phyloP scores from a whole-genome alignment of 2,888 invertebrate species.

The Watsonalla binaria region DNA sequence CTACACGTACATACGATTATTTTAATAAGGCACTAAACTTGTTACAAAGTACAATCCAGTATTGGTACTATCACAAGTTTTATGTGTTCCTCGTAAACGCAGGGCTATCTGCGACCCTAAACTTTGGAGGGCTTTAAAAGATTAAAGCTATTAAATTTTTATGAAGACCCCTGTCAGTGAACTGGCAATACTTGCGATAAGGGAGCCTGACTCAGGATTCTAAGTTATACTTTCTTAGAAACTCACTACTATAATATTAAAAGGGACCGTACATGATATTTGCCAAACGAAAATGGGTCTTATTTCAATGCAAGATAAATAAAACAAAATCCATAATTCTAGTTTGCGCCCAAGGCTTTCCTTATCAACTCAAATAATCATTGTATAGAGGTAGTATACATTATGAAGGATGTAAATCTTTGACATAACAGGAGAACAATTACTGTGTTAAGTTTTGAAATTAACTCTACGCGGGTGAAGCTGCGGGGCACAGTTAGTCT shows the following conservation, averaged over 20 bases:
- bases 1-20: neutral
- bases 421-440: too few relatives aligned
- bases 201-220: conserved; percentile 40
- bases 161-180: conserved; percentile 61
- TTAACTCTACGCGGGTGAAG: too few relatives aligned
- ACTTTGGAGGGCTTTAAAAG: conserved; percentile 61
- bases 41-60: conserved; percentile 40
- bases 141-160: conserved; percentile 69
- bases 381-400: too few relatives aligned
- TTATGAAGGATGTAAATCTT: too few relatives aligned
- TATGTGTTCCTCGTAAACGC: conserved; percentile 55
- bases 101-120: conserved; percentile 53
- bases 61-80: conserved; percentile 36
- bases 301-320: neutral
- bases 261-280: neutral
- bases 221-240: conserved; percentile 31
- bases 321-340: neutral
- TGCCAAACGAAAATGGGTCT: conserved; percentile 1
- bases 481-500: too few relatives aligned
- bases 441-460: too few relatives aligned
- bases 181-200: conserved; percentile 49
- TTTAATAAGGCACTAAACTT: conserved; percentile 24
- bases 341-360: neutral
- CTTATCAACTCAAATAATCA: too few relatives aligned
- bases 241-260: conserved; percentile 22